Conservation (phyloP, 1,140 invertebrate genomes). For the Papilio machaon region DNA sequence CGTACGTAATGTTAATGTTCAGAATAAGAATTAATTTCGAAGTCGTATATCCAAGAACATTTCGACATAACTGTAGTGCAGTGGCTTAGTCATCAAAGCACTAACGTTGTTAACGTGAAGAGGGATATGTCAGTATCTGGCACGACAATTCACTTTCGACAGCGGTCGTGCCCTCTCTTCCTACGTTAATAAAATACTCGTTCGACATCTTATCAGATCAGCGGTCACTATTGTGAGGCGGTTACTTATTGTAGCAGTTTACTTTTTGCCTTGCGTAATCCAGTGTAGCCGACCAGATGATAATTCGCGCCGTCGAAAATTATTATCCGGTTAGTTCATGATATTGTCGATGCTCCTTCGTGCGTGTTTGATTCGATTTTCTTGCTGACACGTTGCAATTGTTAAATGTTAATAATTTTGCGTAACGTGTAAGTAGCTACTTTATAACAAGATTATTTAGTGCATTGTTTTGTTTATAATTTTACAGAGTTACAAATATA, state of each 20-base stretch:
- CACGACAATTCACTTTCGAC: conserved; percentile 77
- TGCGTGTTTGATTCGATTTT: conserved; percentile 73
- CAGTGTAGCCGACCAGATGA: conserved; percentile 66
- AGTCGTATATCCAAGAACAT: not conserved
- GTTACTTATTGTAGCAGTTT: conserved; percentile 70
- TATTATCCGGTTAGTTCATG: conserved; percentile 52
- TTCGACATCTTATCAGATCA: conserved; percentile 71
- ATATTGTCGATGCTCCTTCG: conserved; percentile 64
- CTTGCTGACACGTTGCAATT: conserved; percentile 54
- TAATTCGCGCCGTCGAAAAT: conserved; percentile 69
- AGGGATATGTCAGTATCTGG: conserved; percentile 59
- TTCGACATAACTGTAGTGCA: not conserved
- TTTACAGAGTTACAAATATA: not conserved
- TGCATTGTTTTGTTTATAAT: not conserved
- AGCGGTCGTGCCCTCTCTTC: conserved; percentile 68
- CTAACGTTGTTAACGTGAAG: conserved; percentile 49
- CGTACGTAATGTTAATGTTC: not conserved
- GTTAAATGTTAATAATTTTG: conserved; percentile 46
- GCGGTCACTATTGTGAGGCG: conserved; percentile 64
- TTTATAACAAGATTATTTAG: not conserved
- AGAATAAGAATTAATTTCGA: not conserved
- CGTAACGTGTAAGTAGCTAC: conserved; percentile 15
- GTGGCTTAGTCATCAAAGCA: conserved; percentile 60
- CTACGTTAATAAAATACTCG: conserved; percentile 63
- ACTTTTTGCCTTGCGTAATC: conserved; percentile 70